Percentiles rank a stretch among this genome's conserved stretches.
Conservation (phyloP, 2,797 vertebrate species). For the Pteronotus mesoamericanus region DNA sequence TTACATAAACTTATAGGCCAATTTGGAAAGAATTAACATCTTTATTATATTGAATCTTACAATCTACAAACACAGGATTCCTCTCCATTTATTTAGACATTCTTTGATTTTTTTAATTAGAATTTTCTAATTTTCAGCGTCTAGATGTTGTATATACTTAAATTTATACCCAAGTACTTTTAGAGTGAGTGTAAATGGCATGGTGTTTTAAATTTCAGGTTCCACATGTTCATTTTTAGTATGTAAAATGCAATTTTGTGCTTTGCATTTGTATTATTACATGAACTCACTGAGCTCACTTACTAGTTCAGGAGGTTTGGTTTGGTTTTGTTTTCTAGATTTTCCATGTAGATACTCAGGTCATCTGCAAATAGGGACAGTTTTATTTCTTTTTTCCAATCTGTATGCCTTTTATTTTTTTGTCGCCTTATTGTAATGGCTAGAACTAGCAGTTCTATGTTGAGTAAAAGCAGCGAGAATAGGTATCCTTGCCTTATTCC, state of each 20-base stretch:
- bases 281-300: neutral
- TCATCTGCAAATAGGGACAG: neutral
- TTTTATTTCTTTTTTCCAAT: slow-evolving; percentile 8
- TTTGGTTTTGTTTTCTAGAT: neutral
- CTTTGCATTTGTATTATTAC: neutral
- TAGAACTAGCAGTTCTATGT: slow-evolving; percentile 3
- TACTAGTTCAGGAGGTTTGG: neutral
- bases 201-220: neutral
- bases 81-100: slow-evolving; percentile 25
- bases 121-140: neutral
- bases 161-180: neutral
- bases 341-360: neutral
- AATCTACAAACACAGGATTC: neutral
- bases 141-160: neutral
- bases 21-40: neutral
- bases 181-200: neutral
- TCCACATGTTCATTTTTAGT: neutral
- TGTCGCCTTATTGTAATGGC: neutral
- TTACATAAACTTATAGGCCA: neutral
- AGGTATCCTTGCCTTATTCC: neutral
- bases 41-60: neutral
- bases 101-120: neutral
- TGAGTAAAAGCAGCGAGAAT: neutral
- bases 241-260: neutral
- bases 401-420: neutral